Percentiles rank a stretch among this genome's conserved stretches.
These are phyloP conservation scores for Molanna angustata DNA, from an alignment of 2,888 invertebrate genomes.

Conservation along the genomic window DNA sequence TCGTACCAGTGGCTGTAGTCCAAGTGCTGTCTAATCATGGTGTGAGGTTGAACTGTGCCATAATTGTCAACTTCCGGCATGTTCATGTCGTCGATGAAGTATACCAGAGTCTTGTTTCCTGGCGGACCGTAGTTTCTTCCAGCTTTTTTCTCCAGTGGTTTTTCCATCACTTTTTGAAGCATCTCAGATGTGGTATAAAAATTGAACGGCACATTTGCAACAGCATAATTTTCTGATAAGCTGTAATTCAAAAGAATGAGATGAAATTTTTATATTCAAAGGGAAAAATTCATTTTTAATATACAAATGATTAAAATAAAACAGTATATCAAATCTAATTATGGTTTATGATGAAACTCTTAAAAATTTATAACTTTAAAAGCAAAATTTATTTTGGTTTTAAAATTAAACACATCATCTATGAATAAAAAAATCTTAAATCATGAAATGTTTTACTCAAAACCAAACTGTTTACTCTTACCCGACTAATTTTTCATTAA, in stretches of 20 bases:
- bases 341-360: too few relatives aligned
- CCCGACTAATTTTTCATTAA: constrained; percentile 67
- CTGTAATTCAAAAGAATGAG: constrained; percentile 37
- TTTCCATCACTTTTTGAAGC: constrained; percentile 90
- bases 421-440: too few relatives aligned
- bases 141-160: constrained; percentile 94
- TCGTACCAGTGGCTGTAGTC: constrained; percentile 98
- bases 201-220: constrained; percentile 93
- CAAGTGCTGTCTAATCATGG: constrained; percentile 90
- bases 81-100: constrained; percentile 97
- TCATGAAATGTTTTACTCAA: too few relatives aligned
- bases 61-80: constrained; percentile 92
- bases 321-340: too few relatives aligned
- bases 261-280: too few relatives aligned
- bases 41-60: constrained; percentile 95
- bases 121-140: constrained; percentile 94
- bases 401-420: too few relatives aligned
- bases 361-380: too few relatives aligned
- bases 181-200: constrained; percentile 95
- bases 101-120: constrained; percentile 88
- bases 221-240: constrained; percentile 81
- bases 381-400: too few relatives aligned
- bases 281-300: too few relatives aligned
- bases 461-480: too few relatives aligned
- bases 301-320: too few relatives aligned